Conservation (phyloP, 2,797 vertebrate species). For the Notolepis coatsorum region DNA sequence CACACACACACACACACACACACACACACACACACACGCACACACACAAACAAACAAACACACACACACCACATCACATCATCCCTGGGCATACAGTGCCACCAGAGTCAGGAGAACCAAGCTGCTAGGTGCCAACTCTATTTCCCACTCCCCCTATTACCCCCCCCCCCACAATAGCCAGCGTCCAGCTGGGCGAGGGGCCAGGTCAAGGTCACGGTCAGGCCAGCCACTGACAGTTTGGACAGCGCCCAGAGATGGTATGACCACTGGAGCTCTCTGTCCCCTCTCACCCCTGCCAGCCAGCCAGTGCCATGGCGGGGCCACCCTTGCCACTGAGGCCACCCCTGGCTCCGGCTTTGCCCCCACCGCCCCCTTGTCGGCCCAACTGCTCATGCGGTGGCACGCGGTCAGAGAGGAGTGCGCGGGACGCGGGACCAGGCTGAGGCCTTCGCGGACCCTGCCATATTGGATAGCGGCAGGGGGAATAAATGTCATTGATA, state of each 20-base stretch:
- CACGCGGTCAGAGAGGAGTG: background rate
- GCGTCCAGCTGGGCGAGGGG: slow-evolving; percentile 68
- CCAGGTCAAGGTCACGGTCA: slow-evolving; percentile 75
- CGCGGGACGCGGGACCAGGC: slow-evolving; percentile 9
- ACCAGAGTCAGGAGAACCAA: slow-evolving; percentile 12
- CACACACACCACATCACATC: background rate
- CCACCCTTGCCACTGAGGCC: slow-evolving; percentile 46
- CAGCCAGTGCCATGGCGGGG: too few species aligned
- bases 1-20: background rate
- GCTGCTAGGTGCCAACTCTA: background rate
- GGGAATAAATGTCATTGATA: slow-evolving; percentile 33
- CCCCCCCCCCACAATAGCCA: slow-evolving; percentile 3
- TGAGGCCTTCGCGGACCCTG: background rate
- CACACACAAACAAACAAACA: background rate
- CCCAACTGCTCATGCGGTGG: background rate
- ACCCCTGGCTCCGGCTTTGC: slow-evolving; percentile 17
- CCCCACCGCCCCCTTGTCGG: background rate
- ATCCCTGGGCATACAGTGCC: background rate
- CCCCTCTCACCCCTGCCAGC: slow-evolving; percentile 41
- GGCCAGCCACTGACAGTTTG: slow-evolving; percentile 69
- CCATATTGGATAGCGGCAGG: slow-evolving; percentile 29
- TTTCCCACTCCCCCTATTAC: background rate
- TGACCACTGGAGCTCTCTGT: slow-evolving; percentile 37
- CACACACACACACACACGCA: background rate
- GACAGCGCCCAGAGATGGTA: slow-evolving; percentile 62